Evolutionary conservation across 1,140 invertebrate species (phyloP).

Genomic region (Sarcophaga peregrina): DNA sequence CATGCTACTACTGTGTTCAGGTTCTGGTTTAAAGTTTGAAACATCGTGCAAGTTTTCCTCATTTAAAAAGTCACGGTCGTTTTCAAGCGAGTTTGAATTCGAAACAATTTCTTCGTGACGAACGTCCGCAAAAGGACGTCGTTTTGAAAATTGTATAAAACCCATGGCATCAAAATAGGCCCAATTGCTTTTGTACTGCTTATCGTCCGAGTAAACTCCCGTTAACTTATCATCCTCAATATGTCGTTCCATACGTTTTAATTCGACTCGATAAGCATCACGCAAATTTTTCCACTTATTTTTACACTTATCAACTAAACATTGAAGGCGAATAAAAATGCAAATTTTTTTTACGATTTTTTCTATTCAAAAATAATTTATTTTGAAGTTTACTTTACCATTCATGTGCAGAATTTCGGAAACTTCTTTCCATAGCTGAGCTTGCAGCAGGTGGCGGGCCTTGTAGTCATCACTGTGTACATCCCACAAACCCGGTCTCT

Average conservation of each 20-base stretch:
- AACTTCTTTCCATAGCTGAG: constrained; percentile 53
- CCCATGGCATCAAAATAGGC: constrained; percentile 44
- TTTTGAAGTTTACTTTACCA: constrained; percentile 45
- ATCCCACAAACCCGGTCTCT: constrained; percentile 58
- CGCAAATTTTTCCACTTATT: constrained; percentile 47
- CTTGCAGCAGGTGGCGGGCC: constrained; percentile 53
- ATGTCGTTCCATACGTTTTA: constrained; percentile 41
- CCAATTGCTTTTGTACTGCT: constrained; percentile 38
- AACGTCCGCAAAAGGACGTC: neutral
- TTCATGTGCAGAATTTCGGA: constrained; percentile 49
- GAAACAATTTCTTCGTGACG: neutral
- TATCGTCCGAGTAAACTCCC: neutral
- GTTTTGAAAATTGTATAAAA: constrained; percentile 38
- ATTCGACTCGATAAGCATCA: constrained; percentile 46
- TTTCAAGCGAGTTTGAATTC: neutral
- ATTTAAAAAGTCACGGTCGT: neutral
- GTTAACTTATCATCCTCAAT: constrained; percentile 1
- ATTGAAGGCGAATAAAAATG: no score
- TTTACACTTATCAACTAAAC: constrained; percentile 45
- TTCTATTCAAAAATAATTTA: neutral
- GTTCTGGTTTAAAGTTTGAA: constrained; percentile 42
- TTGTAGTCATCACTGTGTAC: constrained; percentile 52
- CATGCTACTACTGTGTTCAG: neutral
- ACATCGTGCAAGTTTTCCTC: constrained; percentile 45
- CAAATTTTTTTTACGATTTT: neutral